These are phyloP conservation scores for Cataglyphis albicans DNA, from an alignment of 2,888 invertebrate genomes.

Conservation along the genomic window DNA sequence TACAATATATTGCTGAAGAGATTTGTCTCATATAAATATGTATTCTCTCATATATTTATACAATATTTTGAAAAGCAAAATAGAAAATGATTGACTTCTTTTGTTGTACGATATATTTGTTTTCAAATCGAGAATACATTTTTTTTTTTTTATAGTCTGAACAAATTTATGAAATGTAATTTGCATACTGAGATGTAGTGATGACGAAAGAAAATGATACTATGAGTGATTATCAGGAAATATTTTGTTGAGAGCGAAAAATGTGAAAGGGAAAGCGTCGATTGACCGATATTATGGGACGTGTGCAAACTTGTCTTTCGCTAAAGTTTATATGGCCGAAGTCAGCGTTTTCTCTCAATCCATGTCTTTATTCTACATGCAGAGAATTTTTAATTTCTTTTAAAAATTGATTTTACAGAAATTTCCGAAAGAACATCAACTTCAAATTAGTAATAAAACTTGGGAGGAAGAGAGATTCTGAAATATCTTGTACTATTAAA, in stretches of 20 bases:
- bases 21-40: not conserved
- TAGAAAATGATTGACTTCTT: not conserved
- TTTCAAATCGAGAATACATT: not conserved
- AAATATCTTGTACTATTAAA: not conserved
- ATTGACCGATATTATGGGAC: not conserved
- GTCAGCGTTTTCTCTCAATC: not conserved
- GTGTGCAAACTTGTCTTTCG: not conserved
- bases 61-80: constrained; percentile 3
- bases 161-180: not conserved
- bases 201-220: not conserved
- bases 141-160: not conserved
- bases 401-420: not conserved
- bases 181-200: not conserved
- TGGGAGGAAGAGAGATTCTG: not conserved
- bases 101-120: not conserved
- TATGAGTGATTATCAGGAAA: not conserved
- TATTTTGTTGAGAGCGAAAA: constrained; percentile 24
- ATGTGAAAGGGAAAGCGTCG: constrained; percentile 52
- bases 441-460: not conserved
- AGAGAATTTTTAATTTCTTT: constrained; percentile 6
- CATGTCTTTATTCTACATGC: not conserved
- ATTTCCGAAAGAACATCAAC: not conserved
- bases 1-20: not conserved
- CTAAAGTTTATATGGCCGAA: not conserved
- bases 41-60: not conserved